These are phyloP conservation scores for Teleogryllus oceanicus DNA, from an alignment of 2,888 invertebrate genomes.

Conservation along the genomic window DNA sequence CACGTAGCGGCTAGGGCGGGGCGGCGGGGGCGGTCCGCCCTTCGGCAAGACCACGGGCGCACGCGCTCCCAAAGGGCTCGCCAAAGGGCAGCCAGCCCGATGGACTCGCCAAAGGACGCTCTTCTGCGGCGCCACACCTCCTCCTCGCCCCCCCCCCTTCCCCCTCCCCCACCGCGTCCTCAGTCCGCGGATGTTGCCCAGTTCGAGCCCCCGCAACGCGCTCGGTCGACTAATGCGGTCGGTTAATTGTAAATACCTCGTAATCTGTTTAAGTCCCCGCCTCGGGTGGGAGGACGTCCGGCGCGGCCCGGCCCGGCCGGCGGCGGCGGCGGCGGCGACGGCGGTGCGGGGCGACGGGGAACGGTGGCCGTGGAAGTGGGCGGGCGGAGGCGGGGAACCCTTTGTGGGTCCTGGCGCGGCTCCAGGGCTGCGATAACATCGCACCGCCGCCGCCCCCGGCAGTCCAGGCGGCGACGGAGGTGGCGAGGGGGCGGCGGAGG, in stretches of 20 bases:
- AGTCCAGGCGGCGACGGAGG: no score
- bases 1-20: no score
- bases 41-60: no score
- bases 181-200: not conserved
- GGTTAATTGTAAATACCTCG: constrained; percentile 5
- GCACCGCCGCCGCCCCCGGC: not conserved
- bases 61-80: no score
- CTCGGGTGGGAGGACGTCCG: not conserved
- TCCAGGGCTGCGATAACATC: constrained; percentile 6
- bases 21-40: no score
- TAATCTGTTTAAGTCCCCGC: constrained; percentile 9
- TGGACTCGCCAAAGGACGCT: not conserved
- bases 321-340: not conserved
- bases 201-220: constrained; percentile 3
- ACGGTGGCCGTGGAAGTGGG: no score
- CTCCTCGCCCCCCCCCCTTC: not conserved
- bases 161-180: not conserved
- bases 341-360: not conserved
- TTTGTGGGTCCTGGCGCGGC: not conserved
- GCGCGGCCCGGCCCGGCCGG: no score
- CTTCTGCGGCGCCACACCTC: not conserved
- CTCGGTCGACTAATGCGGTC: constrained; percentile 6
- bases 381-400: not conserved
- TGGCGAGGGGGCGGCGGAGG: no score
- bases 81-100: not conserved